phyloP scores from a whole-genome alignment of 2,888 invertebrate genomes.

The Xestoiulus laeticollis region DNA sequence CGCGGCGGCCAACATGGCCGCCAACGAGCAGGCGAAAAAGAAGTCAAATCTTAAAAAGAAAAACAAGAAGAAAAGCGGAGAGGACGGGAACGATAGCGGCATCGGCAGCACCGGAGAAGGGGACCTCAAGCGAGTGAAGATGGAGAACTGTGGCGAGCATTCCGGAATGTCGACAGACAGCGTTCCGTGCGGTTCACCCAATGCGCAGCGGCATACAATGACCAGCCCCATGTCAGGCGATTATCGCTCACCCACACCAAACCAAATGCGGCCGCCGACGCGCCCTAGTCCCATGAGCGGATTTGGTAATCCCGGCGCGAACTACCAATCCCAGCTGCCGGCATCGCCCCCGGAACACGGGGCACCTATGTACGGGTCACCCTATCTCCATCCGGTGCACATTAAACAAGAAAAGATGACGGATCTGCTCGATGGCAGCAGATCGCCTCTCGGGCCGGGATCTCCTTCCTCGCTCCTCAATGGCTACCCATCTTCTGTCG shows the following conservation, averaged over 20 bases:
- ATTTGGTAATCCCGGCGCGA: neutral
- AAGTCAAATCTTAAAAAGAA: neutral
- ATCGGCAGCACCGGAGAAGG: neutral
- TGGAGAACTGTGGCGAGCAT: constrained; percentile 44
- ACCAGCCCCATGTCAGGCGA: constrained; percentile 18
- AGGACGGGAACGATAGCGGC: neutral
- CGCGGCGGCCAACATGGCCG: neutral
- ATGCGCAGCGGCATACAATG: neutral
- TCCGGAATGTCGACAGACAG: constrained; percentile 21
- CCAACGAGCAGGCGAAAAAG: constrained; percentile 42
- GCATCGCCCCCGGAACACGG: constrained; percentile 40
- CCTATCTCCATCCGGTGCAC: constrained; percentile 52
- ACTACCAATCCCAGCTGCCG: constrained; percentile 43
- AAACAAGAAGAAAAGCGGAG: constrained; percentile 1
- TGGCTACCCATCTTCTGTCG: constrained; percentile 50
- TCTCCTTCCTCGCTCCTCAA: constrained; percentile 39
- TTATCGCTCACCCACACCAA: constrained; percentile 14
- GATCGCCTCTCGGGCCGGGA: constrained; percentile 8
- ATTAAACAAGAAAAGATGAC: constrained; percentile 55
- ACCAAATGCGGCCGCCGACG: constrained; percentile 33
- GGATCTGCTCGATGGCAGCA: neutral
- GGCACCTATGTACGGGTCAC: constrained; percentile 44
- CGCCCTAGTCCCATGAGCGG: constrained; percentile 15
- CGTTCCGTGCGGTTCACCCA: neutral
- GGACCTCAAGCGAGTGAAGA: constrained; percentile 39